Base-by-base conservation (phyloP, 2,113 vertebrate genomes). In the Odobenus rosmarus region DNA sequence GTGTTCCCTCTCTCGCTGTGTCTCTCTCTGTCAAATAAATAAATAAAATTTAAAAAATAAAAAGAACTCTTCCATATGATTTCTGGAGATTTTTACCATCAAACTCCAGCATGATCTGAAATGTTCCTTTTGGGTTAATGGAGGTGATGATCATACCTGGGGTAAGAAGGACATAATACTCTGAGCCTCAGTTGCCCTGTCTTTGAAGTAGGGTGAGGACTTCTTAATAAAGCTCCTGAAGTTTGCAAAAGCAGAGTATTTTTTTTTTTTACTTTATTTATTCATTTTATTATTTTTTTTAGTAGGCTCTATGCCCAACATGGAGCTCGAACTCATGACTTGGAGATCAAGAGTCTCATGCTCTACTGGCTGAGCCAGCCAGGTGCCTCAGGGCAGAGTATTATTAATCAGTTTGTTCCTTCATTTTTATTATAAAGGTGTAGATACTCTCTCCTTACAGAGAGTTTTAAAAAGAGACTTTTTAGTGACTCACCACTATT, bases 61-160 rank as follows among this genome's bases (percentile, higher is more conserved):
- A 46, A 46, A 93, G 82, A 90, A 31, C 28, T 79, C 87, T 49
- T 49, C 13, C 19, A 8, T 18, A 31, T 64, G 72, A 19, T 59
- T 93, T 96, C 81, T 87, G 64, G 57, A 92, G 83, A 81, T 28
- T 82, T 85, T 81, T 21, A 84, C 5, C 23, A 26, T 71, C 86
- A 85, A 71, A 59, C 51, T 57, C 28, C 19, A 49, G 0, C 7
- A 2, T 71, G 19, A 26, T 71, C 28, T 77, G 8, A 61, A 77
- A 55, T 64, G 26, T 71, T 49, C n/a, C 71, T 71, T 96, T 92
- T 36, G 95, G 57, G 46, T 69, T 79, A 67, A 46, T 57, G 24
- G 64, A 83, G 9, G 72, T 31, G 18, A 33, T 3, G 18, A 11
- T 90, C 11, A 26, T 6, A 77, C 19, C n/a, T 42, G 23, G 33